Conservation (phyloP, 2,113 vertebrate genomes). For the Lasiurus borealis region DNA sequence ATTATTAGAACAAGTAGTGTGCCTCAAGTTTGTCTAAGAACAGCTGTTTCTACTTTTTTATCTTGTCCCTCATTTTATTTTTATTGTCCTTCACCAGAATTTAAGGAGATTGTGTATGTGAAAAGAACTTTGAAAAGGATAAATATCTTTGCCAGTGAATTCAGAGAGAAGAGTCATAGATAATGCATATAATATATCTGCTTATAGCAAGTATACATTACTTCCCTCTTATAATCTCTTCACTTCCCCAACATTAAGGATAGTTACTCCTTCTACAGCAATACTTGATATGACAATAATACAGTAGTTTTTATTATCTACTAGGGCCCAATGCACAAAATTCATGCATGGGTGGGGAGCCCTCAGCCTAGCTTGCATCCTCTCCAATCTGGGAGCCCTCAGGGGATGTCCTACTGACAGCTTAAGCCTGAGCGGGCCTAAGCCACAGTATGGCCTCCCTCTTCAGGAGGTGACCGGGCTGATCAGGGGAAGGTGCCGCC, state of each 20-base stretch:
- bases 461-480: no score
- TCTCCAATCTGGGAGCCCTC: no score
- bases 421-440: no score
- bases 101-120: background rate
- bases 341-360: no score
- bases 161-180: background rate
- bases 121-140: constrained; percentile 26
- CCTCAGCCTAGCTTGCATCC: no score
- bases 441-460: no score
- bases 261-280: background rate
- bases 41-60: background rate
- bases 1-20: background rate
- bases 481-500: no score
- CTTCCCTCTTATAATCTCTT: background rate
- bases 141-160: background rate
- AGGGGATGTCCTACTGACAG: no score
- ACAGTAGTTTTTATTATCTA: background rate
- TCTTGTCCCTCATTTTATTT: background rate
- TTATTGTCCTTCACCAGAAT: background rate
- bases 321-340: no score
- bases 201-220: background rate
- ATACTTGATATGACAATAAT: background rate
- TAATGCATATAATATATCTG: background rate
- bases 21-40: constrained; percentile 25
- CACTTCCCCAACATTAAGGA: background rate